phyloP scores from a whole-genome alignment of 92 coral and sea anemone species.

The Porites cylindrica region DNA sequence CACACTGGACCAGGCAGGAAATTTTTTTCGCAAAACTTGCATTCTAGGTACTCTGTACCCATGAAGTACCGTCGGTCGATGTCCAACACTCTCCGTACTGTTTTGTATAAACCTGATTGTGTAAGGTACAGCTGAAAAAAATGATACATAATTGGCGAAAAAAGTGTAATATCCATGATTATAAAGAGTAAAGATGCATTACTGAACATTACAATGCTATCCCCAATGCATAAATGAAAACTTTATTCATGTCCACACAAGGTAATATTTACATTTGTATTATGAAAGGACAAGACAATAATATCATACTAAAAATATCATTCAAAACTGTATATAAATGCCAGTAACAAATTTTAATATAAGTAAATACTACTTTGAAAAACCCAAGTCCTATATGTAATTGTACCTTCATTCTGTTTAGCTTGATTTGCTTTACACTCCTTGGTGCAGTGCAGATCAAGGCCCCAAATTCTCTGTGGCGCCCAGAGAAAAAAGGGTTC shows the following conservation, averaged over 20 bases:
- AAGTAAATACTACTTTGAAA: neutral
- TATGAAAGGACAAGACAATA: too few relatives aligned
- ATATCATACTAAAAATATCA: too few relatives aligned
- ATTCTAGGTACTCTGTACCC: slow-evolving; percentile 37
- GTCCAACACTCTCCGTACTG: slow-evolving; percentile 2
- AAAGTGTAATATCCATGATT: neutral
- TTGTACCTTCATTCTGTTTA: neutral
- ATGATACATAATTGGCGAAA: neutral
- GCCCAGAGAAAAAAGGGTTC: slow-evolving; percentile 48
- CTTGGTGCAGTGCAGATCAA: neutral
- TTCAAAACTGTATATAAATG: too few relatives aligned
- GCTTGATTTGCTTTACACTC: neutral
- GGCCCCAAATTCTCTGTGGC: slow-evolving; percentile 47
- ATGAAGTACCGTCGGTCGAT: slow-evolving; percentile 37
- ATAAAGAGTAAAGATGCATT: too few relatives aligned
- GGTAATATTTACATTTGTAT: too few relatives aligned
- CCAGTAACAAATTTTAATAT: too few relatives aligned
- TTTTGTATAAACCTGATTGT: slow-evolving; percentile 32
- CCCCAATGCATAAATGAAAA: too few relatives aligned
- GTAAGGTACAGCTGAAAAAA: slow-evolving; percentile 1
- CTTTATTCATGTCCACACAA: too few relatives aligned
- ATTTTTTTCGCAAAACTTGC: neutral
- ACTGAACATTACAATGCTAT: too few relatives aligned
- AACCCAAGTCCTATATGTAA: neutral
- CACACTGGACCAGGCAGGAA: neutral